A percentile compares a stretch with the other conserved stretches of the same genome.
Conservation (phyloP, 2,888 invertebrate genomes). For the Phyto melanocephala region DNA sequence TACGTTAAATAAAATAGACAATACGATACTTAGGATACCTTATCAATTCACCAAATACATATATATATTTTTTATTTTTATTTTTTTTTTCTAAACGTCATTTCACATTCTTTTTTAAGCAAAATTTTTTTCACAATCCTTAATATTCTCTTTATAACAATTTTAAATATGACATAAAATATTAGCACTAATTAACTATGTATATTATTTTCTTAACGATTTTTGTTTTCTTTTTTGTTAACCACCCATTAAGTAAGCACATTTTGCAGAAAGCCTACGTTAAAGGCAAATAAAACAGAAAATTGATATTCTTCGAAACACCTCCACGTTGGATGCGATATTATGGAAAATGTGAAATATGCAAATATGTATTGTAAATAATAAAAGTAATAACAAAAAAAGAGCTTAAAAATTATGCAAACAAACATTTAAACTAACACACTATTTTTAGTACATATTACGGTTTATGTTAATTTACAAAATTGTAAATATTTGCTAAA, state of each 20-base stretch:
- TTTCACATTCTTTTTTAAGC: too few species aligned
- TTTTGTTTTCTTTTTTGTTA: neutral
- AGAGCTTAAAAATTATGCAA: slow-evolving; percentile 19
- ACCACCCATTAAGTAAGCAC: too few species aligned
- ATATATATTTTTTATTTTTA: too few species aligned
- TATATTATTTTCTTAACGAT: slow-evolving; percentile 39
- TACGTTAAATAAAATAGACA: too few species aligned
- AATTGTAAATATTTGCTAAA: slow-evolving; percentile 45
- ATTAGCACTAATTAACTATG: slow-evolving; percentile 16
- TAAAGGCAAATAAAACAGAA: neutral
- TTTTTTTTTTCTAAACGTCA: too few species aligned
- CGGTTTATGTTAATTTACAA: slow-evolving; percentile 49
- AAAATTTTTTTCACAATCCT: too few species aligned
- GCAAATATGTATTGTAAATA: slow-evolving; percentile 50
- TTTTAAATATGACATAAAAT: too few species aligned
- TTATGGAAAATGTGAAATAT: slow-evolving; percentile 51
- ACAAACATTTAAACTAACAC: slow-evolving; percentile 18
- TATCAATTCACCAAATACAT: too few species aligned
- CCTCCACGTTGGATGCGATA: slow-evolving; percentile 54
- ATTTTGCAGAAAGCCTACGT: slow-evolving; percentile 14
- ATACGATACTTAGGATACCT: too few species aligned
- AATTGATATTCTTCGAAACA: slow-evolving; percentile 57
- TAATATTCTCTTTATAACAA: too few species aligned
- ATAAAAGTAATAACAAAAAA: slow-evolving; percentile 7
- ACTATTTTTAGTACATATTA: too few species aligned